A percentile compares a stretch with the other conserved stretches of the same genome.
Conservation (phyloP, 1,140 invertebrate genomes). For the Whitmania pigra region DNA sequence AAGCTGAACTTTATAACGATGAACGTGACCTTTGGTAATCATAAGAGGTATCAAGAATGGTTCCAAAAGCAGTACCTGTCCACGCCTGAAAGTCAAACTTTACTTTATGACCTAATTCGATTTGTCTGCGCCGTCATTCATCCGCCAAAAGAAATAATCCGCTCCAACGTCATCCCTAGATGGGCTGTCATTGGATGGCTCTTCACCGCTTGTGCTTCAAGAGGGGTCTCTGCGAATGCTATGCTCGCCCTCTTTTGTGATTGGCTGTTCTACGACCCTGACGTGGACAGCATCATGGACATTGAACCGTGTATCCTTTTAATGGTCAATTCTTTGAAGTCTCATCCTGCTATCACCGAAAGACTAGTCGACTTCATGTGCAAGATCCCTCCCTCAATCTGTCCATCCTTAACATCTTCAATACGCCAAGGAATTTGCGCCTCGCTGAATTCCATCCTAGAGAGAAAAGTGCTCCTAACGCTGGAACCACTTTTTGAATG, state of each 20-base stretch:
- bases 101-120: slow-evolving; percentile 82
- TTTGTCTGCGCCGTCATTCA: slow-evolving; percentile 96
- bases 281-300: slow-evolving; percentile 97
- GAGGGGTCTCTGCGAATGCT: slow-evolving; percentile 81
- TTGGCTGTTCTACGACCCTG: slow-evolving; percentile 88
- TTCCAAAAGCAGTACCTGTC: slow-evolving; percentile 87
- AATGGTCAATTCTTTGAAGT: slow-evolving; percentile 91
- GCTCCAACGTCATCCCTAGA: slow-evolving; percentile 92
- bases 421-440: slow-evolving; percentile 77
- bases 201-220: slow-evolving; percentile 80
- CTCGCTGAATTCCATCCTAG: slow-evolving; percentile 79
- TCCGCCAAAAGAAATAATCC: slow-evolving; percentile 87
- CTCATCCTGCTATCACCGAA: slow-evolving; percentile 84
- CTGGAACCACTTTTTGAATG: slow-evolving; percentile 82
- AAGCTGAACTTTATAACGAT: slow-evolving; percentile 87
- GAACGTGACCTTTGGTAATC: slow-evolving; percentile 71
- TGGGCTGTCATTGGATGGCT: slow-evolving; percentile 99
- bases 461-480: slow-evolving; percentile 79
- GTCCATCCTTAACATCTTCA: slow-evolving; percentile 65
- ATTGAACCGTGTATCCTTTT: slow-evolving; percentile 94
- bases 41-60: slow-evolving; percentile 96
- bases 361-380: slow-evolving; percentile 88
- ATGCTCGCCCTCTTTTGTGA: slow-evolving; percentile 93
- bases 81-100: slow-evolving; percentile 87
- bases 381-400: slow-evolving; percentile 84